Evolutionary conservation across 2,888 invertebrate species (phyloP).

Genomic region (Pseudococcus longispinus): DNA sequence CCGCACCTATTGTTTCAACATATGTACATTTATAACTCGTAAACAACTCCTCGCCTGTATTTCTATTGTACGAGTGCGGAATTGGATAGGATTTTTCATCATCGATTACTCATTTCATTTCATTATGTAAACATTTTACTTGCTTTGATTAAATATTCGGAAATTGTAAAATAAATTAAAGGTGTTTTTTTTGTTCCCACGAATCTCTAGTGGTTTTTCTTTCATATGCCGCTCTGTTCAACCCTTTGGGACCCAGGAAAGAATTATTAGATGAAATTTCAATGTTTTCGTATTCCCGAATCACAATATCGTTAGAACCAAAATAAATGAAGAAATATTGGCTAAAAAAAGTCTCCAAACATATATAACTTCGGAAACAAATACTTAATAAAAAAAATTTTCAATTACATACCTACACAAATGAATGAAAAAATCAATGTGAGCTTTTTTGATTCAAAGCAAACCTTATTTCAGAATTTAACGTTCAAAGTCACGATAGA

Average conservation of each 20-base stretch:
- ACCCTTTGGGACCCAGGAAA: background rate
- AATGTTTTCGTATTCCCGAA: no score
- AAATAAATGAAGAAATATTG: no score
- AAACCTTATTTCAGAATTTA: no score
- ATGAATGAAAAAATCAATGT: no score
- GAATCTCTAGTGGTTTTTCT: background rate
- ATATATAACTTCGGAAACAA: no score
- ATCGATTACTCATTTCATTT: background rate
- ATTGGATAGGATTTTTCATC: background rate
- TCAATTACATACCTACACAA: no score
- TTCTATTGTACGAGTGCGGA: no score
- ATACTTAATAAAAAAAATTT: no score
- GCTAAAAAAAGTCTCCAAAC: no score
- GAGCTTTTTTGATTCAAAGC: no score
- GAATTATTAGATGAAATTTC: background rate
- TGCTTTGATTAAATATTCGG: background rate
- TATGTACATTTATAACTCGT: constrained; percentile 1
- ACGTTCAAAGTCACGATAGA: no score
- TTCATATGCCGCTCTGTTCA: background rate
- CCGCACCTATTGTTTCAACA: constrained; percentile 34
- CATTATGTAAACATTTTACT: background rate
- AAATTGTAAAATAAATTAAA: background rate
- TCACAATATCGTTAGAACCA: no score
- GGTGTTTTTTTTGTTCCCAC: background rate
- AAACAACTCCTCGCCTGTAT: background rate